Percentiles rank a stretch among this genome's conserved stretches.
Conservation (phyloP, 2,888 invertebrate species). For the Melieria picta region DNA sequence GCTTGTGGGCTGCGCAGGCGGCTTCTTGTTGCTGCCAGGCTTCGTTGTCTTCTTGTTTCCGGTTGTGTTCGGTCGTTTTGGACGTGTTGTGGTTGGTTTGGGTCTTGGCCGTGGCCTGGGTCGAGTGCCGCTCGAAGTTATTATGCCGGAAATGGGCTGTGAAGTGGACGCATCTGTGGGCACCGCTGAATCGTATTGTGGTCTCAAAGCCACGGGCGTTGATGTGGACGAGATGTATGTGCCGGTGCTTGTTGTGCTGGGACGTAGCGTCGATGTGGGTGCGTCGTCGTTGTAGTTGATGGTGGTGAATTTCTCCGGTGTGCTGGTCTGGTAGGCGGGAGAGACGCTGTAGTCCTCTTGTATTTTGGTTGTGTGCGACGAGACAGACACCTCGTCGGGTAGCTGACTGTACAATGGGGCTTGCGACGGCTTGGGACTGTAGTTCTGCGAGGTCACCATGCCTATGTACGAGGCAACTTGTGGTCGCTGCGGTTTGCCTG, state of each 20-base stretch:
- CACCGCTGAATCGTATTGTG: slow-evolving; percentile 40
- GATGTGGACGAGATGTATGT: slow-evolving; percentile 43
- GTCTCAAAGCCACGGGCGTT: slow-evolving; percentile 45
- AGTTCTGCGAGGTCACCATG: slow-evolving; percentile 58
- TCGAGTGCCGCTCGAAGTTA: slow-evolving; percentile 67
- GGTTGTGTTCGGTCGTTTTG: slow-evolving; percentile 40
- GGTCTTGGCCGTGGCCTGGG: slow-evolving; percentile 52
- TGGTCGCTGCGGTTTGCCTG: slow-evolving; percentile 36
- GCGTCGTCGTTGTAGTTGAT: slow-evolving; percentile 27
- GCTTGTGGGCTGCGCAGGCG: slow-evolving; percentile 31
- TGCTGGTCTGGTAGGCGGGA: slow-evolving; percentile 38
- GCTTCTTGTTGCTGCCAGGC: slow-evolving; percentile 28
- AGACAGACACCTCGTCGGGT: slow-evolving; percentile 58
- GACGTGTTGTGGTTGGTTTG: slow-evolving; percentile 53
- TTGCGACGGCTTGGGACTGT: slow-evolving; percentile 43
- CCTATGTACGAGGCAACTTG: neutral
- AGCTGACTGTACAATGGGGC: slow-evolving; percentile 41
- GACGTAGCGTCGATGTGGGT: slow-evolving; percentile 5
- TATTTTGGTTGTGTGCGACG: slow-evolving; percentile 58
- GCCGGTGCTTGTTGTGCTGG: slow-evolving; percentile 10
- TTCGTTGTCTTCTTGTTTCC: slow-evolving; percentile 37
- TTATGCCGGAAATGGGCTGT: slow-evolving; percentile 63
- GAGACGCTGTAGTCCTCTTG: slow-evolving; percentile 51
- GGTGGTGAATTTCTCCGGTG: slow-evolving; percentile 39
- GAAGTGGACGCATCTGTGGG: slow-evolving; percentile 41